Evolutionary conservation across 2,888 invertebrate genomes (phyloP).

Genomic region (Dyspetes luteomarginatus): DNA sequence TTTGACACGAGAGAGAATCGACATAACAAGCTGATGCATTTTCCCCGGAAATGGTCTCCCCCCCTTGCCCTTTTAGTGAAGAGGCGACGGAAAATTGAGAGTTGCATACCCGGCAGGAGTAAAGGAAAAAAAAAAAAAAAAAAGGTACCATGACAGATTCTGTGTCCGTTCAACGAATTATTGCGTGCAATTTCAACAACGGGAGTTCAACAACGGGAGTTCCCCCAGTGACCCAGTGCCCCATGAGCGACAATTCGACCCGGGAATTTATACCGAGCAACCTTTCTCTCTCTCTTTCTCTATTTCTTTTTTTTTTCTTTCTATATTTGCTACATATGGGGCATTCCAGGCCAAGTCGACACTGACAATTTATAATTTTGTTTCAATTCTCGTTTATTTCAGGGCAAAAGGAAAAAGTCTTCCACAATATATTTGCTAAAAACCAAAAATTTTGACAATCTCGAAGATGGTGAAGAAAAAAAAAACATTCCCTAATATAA

Average conservation of each 20-base stretch:
- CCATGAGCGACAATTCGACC: constrained; percentile 54
- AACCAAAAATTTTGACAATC: no score
- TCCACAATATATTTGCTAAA: no score
- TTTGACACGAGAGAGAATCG: constrained; percentile 6
- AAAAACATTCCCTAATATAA: no score
- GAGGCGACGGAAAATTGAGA: constrained; percentile 30
- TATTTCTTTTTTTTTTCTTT: constrained; percentile 19
- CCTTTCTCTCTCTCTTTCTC: constrained; percentile 5
- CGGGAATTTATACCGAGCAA: background rate
- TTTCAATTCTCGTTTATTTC: no score
- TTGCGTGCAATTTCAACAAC: constrained; percentile 71
- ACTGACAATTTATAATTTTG: no score
- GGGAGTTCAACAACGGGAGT: constrained; percentile 64
- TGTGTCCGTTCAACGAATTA: constrained; percentile 56
- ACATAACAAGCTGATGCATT: constrained; percentile 2
- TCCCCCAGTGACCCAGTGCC: constrained; percentile 71
- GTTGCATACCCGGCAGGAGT: background rate
- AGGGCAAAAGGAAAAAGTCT: no score
- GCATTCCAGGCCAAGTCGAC: no score
- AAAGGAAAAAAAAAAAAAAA: constrained; percentile 6
- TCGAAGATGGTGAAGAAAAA: no score
- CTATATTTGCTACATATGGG: no score
- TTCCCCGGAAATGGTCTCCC: constrained; percentile 20
- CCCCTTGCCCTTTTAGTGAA: constrained; percentile 22
- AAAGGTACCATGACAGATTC: constrained; percentile 13